A percentile compares a stretch with the other conserved stretches of the same genome.
Conservation (phyloP, 2,113 vertebrate species). For the Colaptes auratus region DNA sequence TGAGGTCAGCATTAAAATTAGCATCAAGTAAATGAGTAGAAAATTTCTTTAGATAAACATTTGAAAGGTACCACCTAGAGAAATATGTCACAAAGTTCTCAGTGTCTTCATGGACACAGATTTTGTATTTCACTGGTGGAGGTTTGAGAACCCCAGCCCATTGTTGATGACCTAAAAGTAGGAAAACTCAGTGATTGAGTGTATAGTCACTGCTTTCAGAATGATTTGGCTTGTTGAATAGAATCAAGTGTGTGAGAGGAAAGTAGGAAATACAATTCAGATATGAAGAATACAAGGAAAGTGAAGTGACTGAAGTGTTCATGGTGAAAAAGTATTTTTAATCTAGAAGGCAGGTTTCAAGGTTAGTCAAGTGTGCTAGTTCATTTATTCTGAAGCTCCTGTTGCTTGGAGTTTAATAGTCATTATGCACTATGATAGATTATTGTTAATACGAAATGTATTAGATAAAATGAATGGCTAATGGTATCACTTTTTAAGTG, state of each 20-base stretch:
- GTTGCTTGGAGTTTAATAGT: slow-evolving; percentile 60
- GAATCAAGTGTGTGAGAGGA: not conserved
- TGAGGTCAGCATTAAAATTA: not conserved
- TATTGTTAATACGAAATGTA: slow-evolving; percentile 46
- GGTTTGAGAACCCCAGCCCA: not conserved
- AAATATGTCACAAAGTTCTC: not conserved
- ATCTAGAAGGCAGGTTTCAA: slow-evolving; percentile 56
- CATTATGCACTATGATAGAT: slow-evolving; percentile 30
- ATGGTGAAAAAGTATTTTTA: slow-evolving; percentile 41
- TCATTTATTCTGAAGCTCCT: slow-evolving; percentile 54
- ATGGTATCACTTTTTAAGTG: slow-evolving; percentile 45
- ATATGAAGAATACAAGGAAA: not conserved
- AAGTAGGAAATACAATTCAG: slow-evolving; percentile 11
- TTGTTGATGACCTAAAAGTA: not conserved
- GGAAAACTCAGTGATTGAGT: not conserved
- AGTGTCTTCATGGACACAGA: accelerated
- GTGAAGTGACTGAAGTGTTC: slow-evolving; percentile 17
- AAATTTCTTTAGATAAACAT: not conserved
- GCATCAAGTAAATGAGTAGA: not conserved
- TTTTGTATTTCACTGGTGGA: not conserved
- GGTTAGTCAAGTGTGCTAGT: slow-evolving; percentile 46
- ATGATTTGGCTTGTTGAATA: not conserved
- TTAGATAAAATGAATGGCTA: slow-evolving; percentile 49
- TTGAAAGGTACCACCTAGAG: not conserved
- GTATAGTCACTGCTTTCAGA: not conserved